Base-by-base conservation (phyloP, 1,140 invertebrate genomes). In the Ostrea denselamellosa region DNA sequence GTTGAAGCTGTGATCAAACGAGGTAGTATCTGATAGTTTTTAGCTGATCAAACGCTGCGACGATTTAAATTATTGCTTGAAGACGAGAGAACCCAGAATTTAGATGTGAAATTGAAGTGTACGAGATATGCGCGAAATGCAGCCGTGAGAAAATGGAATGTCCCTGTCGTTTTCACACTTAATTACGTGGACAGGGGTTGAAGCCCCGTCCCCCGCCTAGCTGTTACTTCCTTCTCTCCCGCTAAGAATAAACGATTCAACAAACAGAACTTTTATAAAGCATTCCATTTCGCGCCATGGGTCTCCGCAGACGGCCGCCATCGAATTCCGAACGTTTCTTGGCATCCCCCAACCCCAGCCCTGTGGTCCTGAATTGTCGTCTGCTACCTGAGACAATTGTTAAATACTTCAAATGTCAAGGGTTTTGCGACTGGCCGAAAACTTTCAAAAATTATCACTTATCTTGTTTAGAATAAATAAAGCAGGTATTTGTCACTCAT, bases 351-450 rank as follows among this genome's bases (percentile, higher is more conserved):
- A 71, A 71, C 68, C 28, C 28, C 68, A 10, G 22, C 68, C 65
- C 8, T 22, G 65, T 71, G 65, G 28, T 19, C 65, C 28, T 25
- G 25, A 28, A 25, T 28, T 71, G 68, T 71, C 68, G 68, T 34
- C 68, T 71, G 68, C 68, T 71, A 71, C 68, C 68, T 71, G 68
- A 71, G 68, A 71, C 68, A 71, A 71, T 71, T 71, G 68, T 71
- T 25, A 71, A 71, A 71, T 71, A 71, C 68, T 71, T 71, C 22
- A 71, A 71, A 71, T 71, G 25, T 34, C 68, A 25, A 71, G 68
- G 68, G 68, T 10, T 71, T 71, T 71, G 22, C 68, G 68, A 34
- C 68, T 71, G 68, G 68, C 68, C 68, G 25, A 71, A 34, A 71
- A 71, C 25, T 71, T 71, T 71, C 68, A 71, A 71, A 25, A 71